Base-by-base conservation (phyloP, 2,113 vertebrate genomes). In the Vombatus ursinus region DNA sequence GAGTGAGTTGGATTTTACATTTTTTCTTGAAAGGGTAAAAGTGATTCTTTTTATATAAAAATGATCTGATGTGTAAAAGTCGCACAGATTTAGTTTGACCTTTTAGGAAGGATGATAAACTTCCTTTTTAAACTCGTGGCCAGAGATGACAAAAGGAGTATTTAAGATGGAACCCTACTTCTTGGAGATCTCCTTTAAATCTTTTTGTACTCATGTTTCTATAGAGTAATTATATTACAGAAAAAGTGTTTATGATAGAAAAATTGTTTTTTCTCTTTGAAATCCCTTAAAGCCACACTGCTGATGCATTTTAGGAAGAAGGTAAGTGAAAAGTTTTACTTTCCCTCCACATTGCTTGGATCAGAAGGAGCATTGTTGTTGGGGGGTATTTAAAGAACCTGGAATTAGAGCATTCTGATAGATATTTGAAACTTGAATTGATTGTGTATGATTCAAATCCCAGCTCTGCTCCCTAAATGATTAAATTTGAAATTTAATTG, bases 241-340 rank as follows among this genome's bases (percentile, higher is more conserved):
- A 89, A 44, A 48, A 96, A 97, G 89, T 92, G 28, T 93, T 96
- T 68, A 94, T 96, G 50, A 96, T 95, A 94, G 95, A 92, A 93
- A 89, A 93, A 96, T 94, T 97, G 50, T 97, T 97, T 97, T 98
- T 95, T 98, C 92, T 97, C 92, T 97, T 96, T 98, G 96, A 97
- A 97, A 95, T 44, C 68, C n/a, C 90, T 95, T 93, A 97, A 93
- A 98, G 98, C 97, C 19, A 95, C 37, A 50, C 94, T 95, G 96
- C 57, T 95, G 96, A 95, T 95, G 89, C 90, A 95, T 96, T 90
- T 22, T 95, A 96, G 95, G 94, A 47, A 77, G 53, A 53, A 96
- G 97, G 97, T 98, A 93, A 97, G 96, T 96, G 90, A 68, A 92
- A 93, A 94, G 24, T 95, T 89, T 96, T 94, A 68, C 16, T n/a